Evolutionary conservation across 2,888 invertebrate genomes (phyloP).

Genomic region (Nomada flava): DNA sequence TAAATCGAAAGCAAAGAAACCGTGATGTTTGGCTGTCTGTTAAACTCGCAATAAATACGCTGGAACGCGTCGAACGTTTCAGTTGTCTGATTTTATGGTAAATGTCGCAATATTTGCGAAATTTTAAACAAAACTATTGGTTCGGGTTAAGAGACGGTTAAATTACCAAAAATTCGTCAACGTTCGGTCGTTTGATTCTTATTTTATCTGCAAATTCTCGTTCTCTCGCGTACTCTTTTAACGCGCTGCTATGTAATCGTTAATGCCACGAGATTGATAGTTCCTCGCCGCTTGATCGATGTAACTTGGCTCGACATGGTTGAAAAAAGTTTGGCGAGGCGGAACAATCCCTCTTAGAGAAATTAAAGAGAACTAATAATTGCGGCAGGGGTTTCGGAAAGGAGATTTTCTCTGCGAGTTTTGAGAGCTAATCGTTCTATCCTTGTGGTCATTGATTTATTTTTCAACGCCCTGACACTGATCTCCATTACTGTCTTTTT

Average conservation of each 20-base stretch:
- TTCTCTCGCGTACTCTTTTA: no score
- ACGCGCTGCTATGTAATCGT: constrained; percentile 4
- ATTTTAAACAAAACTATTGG: neutral
- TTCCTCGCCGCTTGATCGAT: constrained; percentile 12
- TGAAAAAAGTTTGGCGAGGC: constrained; percentile 32
- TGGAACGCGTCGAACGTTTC: neutral
- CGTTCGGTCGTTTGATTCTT: neutral
- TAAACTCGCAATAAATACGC: constrained; percentile 20
- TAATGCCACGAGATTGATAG: constrained; percentile 31
- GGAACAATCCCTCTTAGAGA: constrained; percentile 41
- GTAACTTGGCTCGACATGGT: constrained; percentile 35
- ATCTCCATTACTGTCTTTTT: neutral
- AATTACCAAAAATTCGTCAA: constrained; percentile 9
- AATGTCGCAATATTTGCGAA: neutral
- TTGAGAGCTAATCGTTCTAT: neutral
- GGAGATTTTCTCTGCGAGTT: neutral
- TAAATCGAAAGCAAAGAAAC: constrained; percentile 15
- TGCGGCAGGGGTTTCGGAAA: constrained; percentile 6
- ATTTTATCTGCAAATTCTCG: no score
- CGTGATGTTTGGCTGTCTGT: neutral
- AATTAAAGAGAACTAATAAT: constrained; percentile 28
- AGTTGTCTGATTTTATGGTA: neutral
- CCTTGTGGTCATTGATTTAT: constrained; percentile 37
- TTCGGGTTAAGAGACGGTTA: neutral
- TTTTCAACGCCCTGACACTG: neutral